Base-by-base conservation (phyloP, 2,888 invertebrate species). In the Bhutanitis thaidina region DNA sequence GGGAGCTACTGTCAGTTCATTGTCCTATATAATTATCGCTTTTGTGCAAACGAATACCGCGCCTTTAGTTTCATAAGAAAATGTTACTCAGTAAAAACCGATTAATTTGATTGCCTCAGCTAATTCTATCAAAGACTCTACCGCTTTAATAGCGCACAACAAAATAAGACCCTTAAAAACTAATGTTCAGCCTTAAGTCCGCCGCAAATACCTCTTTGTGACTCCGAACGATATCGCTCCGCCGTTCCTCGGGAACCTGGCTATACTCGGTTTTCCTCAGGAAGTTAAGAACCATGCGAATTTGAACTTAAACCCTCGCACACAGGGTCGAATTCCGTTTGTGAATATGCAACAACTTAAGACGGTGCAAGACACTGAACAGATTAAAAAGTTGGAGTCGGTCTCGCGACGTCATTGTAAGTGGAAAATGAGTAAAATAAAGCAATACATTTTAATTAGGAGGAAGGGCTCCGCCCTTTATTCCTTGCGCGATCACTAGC, bases 391-490 rank as follows among this genome's bases (percentile, higher is more conserved):
- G 87, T 88, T 88, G 77, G 81, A 86, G 79, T 76, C 81, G 82
- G 83, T 83, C 84, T 80, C 80, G 80, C 84, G 79, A 77, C 82
- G 84, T 87, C 87, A 86, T 83, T 87, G 86, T 86, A 80, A 87
- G 85, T 86, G 79, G 87, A 86, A 88, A 89, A 89, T 88, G 87
- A 89, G 88, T 89, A 87, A 86, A 89, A 89, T 87, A 89, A 88
- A 82, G 88, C 88, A 89, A 89, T 89, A 89, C 86, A 88, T 89
- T 89, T 89, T 89, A 89, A 89, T 89, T 87, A 89, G 87, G 77
- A 79, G 76, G 82, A 82, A 80, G 83, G 86, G 82, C 77, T 80
- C 80, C 71, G 73, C 77, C 85, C 84, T 86, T 87, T 86, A 84
- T 87, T 86, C 84, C 77, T 76, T 74, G 72, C 77, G 84, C 84